Conservation (phyloP, 2,888 invertebrate species). For the Cantharis rustica region DNA sequence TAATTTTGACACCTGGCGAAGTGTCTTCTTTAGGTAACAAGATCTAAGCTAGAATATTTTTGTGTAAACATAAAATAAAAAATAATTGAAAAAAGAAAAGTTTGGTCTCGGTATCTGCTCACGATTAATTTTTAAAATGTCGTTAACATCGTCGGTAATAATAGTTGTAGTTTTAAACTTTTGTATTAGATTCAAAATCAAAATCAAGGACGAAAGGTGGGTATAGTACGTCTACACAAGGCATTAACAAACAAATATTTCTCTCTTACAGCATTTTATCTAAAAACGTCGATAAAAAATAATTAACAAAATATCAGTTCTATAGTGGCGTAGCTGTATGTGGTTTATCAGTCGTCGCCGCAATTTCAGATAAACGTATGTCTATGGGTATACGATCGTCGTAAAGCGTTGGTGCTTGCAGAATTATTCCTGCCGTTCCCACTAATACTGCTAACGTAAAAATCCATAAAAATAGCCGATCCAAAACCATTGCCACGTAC, state of each 20-base stretch:
- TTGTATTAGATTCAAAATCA: not conserved
- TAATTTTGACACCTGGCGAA: not conserved
- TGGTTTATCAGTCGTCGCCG: slow-evolving; percentile 86
- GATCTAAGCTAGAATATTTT: not conserved
- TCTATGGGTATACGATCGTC: slow-evolving; percentile 89
- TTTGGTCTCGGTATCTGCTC: not conserved
- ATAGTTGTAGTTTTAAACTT: not conserved
- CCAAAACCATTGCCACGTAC: slow-evolving; percentile 97
- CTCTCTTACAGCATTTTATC: not conserved
- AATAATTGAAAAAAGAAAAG: not conserved
- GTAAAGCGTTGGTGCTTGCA: slow-evolving; percentile 93
- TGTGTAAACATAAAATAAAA: not conserved
- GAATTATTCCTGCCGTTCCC: slow-evolving; percentile 91
- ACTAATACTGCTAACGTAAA: slow-evolving; percentile 94
- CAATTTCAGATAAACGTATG: slow-evolving; percentile 86
- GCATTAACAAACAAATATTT: not conserved
- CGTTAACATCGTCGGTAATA: not conserved
- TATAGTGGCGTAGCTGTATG: slow-evolving; percentile 59
- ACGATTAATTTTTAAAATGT: not conserved
- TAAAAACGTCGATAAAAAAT: not conserved
- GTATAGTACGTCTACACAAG: not conserved
- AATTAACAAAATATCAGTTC: slow-evolving; percentile 8
- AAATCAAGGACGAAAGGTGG: not conserved
- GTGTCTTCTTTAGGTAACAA: too few relatives aligned
- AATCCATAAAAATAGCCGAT: slow-evolving; percentile 95